Conservation (phyloP, 2,888 invertebrate species). For the Scaeva pyrastri region DNA sequence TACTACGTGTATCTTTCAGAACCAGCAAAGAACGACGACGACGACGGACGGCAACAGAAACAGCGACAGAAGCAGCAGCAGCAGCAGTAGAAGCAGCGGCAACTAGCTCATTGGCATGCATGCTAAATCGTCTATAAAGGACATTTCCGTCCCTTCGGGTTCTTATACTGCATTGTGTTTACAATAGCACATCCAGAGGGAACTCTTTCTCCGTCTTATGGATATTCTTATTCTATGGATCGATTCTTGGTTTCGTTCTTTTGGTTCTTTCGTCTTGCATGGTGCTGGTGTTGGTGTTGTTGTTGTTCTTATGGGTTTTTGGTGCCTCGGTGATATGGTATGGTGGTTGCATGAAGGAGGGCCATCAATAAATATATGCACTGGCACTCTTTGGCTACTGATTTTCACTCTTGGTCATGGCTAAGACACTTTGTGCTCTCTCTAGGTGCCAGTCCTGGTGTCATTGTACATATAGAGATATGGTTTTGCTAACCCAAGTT, state of each 20-base stretch:
- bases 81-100: conserved; percentile 1
- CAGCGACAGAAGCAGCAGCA: not conserved
- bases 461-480: conserved; percentile 74
- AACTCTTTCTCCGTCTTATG: conserved; percentile 24
- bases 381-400: conserved; percentile 74
- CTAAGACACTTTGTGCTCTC: conserved; percentile 61
- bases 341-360: conserved; percentile 69
- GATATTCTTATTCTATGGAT: conserved; percentile 50
- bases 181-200: conserved; percentile 14
- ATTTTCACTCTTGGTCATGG: conserved; percentile 73
- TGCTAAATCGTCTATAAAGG: conserved; percentile 76
- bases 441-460: conserved; percentile 69
- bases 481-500: conserved; percentile 61
- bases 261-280: not conserved
- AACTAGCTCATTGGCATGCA: conserved; percentile 73
- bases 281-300: not conserved
- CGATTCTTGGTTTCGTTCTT: conserved; percentile 15
- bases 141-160: conserved; percentile 75
- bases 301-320: too few relatives aligned
- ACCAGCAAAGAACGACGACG: not conserved
- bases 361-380: conserved; percentile 75
- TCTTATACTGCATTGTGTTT: conserved; percentile 9
- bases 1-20: conserved; percentile 22
- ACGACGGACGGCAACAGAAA: not conserved
- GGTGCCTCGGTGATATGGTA: not conserved